Conservation (phyloP, 2,113 vertebrate species). For the Etheostoma spectabile region DNA sequence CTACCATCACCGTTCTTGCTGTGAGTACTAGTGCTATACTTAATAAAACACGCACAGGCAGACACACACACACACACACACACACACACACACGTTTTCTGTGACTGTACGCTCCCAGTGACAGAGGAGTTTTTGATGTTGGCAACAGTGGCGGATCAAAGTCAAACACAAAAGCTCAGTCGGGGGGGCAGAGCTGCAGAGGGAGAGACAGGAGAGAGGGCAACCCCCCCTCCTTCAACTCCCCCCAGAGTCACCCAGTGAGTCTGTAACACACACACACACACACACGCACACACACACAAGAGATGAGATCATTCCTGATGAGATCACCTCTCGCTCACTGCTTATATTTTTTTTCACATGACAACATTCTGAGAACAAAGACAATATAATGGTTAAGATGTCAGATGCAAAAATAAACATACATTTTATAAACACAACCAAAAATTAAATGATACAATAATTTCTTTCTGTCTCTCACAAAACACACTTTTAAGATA, state of each 20-base stretch:
- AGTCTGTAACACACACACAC: not conserved
- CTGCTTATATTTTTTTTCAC: not conserved
- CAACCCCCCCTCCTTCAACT: slow-evolving; percentile 37
- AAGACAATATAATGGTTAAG: not conserved
- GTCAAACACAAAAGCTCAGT: slow-evolving; percentile 63
- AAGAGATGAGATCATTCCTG: slow-evolving; percentile 69
- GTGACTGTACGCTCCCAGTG: slow-evolving; percentile 38
- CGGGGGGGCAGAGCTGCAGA: slow-evolving; percentile 1
- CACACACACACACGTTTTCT: slow-evolving; percentile 41
- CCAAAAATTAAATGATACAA: not conserved
- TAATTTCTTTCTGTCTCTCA: not conserved
- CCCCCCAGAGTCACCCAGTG: slow-evolving; percentile 46
- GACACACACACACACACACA: slow-evolving; percentile 13
- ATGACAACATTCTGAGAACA: not conserved
- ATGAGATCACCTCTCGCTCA: slow-evolving; percentile 57
- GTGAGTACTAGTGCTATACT: slow-evolving; percentile 7
- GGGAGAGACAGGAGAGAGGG: slow-evolving; percentile 42
- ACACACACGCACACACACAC: slow-evolving; percentile 21
- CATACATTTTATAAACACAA: not conserved
- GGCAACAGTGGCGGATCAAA: slow-evolving; percentile 68
- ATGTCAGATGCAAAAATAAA: slow-evolving; percentile 3
- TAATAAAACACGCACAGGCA: slow-evolving; percentile 13
- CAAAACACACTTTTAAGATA: not conserved
- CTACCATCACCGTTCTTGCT: slow-evolving; percentile 14
- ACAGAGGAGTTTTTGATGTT: slow-evolving; percentile 72